These are phyloP conservation scores for Mylabris sibirica DNA, from an alignment of 2,888 invertebrate genomes.

Conservation along the genomic window DNA sequence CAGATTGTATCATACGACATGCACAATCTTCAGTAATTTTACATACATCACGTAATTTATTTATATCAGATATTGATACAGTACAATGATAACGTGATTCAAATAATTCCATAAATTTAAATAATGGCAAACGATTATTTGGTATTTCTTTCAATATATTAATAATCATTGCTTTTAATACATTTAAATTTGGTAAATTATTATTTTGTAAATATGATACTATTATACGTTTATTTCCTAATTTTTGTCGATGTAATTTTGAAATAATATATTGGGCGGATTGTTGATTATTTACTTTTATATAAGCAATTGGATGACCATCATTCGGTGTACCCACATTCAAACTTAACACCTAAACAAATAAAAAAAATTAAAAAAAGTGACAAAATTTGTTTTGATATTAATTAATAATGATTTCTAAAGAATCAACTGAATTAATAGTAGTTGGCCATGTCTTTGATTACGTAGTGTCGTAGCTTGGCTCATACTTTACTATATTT, in stretches of 20 bases:
- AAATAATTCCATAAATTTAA: conserved; percentile 83
- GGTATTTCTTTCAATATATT: conserved; percentile 80
- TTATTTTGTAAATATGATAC: conserved; percentile 74
- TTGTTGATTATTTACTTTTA: conserved; percentile 71
- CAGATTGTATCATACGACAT: conserved; percentile 75
- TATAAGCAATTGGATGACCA: conserved; percentile 73
- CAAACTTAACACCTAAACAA: conserved; percentile 66
- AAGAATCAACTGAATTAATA: too few relatives aligned
- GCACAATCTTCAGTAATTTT: conserved; percentile 74
- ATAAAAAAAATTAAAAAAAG: neutral
- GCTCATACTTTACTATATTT: too few relatives aligned
- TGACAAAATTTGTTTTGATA: too few relatives aligned
- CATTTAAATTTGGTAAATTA: conserved; percentile 70
- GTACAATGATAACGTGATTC: conserved; percentile 82
- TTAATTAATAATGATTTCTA: too few relatives aligned
- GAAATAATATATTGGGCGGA: conserved; percentile 80
- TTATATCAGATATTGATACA: conserved; percentile 74
- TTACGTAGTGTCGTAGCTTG: too few relatives aligned
- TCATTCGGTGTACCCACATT: conserved; percentile 71
- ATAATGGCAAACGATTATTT: conserved; percentile 76
- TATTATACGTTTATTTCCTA: conserved; percentile 81
- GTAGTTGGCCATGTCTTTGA: too few relatives aligned
- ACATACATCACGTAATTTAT: conserved; percentile 80
- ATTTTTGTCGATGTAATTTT: conserved; percentile 81
- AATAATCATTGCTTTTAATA: conserved; percentile 74